A percentile compares a stretch with the other conserved stretches of the same genome.
These are phyloP conservation scores for Rousettus leschenaultii DNA, from an alignment of 2,113 vertebrate genomes.

Conservation along the genomic window DNA sequence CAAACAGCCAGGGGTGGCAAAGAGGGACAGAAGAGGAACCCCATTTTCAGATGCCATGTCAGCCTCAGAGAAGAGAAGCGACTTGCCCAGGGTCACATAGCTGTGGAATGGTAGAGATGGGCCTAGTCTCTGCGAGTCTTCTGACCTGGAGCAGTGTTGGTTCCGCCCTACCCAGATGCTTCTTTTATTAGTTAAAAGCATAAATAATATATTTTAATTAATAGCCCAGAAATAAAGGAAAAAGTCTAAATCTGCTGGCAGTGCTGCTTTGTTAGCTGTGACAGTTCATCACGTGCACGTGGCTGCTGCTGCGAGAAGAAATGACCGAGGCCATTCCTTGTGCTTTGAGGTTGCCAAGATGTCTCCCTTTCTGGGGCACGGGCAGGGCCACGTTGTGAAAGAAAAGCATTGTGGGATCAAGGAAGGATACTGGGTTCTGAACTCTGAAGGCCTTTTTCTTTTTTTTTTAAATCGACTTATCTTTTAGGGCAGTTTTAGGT, in stretches of 20 bases:
- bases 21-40: neutral
- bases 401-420: neutral
- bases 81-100: neutral
- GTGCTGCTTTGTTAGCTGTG: neutral
- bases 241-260: neutral
- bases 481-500: neutral
- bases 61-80: neutral
- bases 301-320: neutral
- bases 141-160: too few relatives aligned
- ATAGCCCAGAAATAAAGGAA: neutral
- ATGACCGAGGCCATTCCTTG: fast-evolving
- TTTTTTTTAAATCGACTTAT: neutral
- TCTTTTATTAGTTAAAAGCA: neutral
- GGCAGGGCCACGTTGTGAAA: neutral
- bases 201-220: neutral
- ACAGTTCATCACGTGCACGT: neutral
- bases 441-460: neutral
- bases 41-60: neutral
- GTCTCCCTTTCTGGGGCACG: fast-evolving
- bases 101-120: neutral
- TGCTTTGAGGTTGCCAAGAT: neutral
- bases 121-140: neutral
- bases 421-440: neutral
- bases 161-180: neutral
- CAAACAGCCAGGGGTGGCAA: neutral